Evolutionary conservation across 2,888 invertebrate genomes (phyloP), one percentile per base, ranked within the genome.

Genomic region (Cepaea hortensis): DNA sequence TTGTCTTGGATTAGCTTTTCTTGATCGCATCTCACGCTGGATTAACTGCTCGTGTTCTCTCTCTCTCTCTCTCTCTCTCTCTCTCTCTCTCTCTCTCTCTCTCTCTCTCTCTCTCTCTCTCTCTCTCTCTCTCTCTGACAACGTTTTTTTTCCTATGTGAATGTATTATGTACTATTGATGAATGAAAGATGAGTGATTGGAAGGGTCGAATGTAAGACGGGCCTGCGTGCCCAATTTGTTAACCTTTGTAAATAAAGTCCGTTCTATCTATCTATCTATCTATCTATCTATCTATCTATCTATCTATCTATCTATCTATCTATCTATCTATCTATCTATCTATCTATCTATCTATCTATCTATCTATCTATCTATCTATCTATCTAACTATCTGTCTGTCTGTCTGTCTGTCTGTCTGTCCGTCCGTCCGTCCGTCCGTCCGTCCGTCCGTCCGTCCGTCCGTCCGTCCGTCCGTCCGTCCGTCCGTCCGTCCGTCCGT

Each of bases 381-480:
- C 50, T 83, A 20, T 83, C 72, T 83, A 20, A 72, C 50, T 73
- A 20, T 83, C 50, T 83, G 72, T 50, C 35, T 82, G 68, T 82
- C 35, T 82, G 46, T 82, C 15, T 73, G 50, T 83, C 72, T 83
- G 72, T 83, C 50, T 83, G n/a, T 73, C 50, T 73, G n/a, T 50
- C 35, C 50, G 50, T 83, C 72, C 72, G 50, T 83, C 18, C 72
- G 23, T 83, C 73, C 55, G 46, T 50, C 72, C 50, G 18, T 50
- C 23, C 72, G 15, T 82, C 82, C 70, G 15, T 82, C 82, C 70
- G 15, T 82, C 82, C 70, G 15, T 82, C 82, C 70, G n/a, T 82
- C 82, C 70, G 20, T 82, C 82, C 70, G 20, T 82, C 82, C 70
- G 20, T 82, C 82, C 70, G 20, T 82, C 82, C 70, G 20, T 82